Percentiles rank a stretch among this genome's conserved stretches.
These are phyloP conservation scores for Paradoxurus hermaphroditus DNA, from an alignment of 2,113 vertebrate species.

Conservation along the genomic window DNA sequence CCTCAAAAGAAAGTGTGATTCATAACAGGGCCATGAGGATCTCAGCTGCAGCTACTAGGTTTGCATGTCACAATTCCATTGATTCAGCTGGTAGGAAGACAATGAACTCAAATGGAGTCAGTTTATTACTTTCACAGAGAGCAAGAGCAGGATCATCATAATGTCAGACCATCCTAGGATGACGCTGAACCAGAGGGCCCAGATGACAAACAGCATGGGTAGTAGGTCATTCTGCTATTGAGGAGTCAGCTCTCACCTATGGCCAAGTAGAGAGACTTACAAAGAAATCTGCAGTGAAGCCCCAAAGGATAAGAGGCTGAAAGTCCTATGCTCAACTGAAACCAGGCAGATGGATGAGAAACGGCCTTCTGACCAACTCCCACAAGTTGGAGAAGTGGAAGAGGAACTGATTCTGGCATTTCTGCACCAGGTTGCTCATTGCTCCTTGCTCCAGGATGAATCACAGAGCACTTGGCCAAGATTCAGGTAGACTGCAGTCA, in stretches of 20 bases:
- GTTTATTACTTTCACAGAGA: neutral
- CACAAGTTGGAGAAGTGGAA: neutral
- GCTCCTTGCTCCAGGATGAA: neutral
- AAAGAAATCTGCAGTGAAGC: neutral
- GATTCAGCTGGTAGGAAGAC: neutral
- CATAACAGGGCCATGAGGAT: no score
- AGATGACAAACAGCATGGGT: neutral
- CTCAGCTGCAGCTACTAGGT: neutral
- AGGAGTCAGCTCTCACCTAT: neutral
- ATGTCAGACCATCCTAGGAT: neutral
- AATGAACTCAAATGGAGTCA: neutral
- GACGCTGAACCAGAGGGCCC: neutral
- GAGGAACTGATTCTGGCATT: neutral
- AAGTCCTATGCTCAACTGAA: neutral
- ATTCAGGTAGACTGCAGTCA: neutral
- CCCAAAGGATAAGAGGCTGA: neutral
- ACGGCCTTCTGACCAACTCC: neutral
- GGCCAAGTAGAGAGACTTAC: neutral
- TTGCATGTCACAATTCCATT: neutral
- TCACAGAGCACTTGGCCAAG: neutral
- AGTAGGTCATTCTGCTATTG: neutral
- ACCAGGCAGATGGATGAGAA: neutral
- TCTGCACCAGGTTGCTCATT: neutral
- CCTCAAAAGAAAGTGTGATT: neutral
- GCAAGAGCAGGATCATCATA: neutral